Percentiles rank a stretch among this genome's conserved stretches.
phyloP scores from a whole-genome alignment of 1,140 invertebrate genomes.

The Eumeta japonica region DNA sequence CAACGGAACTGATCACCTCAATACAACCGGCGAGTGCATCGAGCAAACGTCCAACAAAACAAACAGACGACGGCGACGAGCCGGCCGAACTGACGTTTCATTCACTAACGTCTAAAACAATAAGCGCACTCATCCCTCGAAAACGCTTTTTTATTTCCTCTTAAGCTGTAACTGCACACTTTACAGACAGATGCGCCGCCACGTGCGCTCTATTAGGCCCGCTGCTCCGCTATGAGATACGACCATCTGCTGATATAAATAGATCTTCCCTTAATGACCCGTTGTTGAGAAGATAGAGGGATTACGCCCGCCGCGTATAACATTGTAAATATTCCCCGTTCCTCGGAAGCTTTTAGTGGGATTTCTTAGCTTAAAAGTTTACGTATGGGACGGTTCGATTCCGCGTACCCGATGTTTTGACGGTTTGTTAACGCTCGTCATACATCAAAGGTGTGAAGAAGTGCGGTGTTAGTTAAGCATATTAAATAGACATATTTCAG shows the following conservation, averaged over 20 bases:
- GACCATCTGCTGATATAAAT: conserved; percentile 31
- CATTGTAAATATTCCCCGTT: neutral
- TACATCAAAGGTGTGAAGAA: neutral
- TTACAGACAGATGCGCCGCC: conserved; percentile 10
- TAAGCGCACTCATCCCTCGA: too few relatives aligned
- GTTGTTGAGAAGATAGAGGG: conserved; percentile 23
- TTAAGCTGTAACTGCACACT: too few relatives aligned
- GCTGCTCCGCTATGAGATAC: conserved; percentile 29
- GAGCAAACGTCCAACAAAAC: too few relatives aligned
- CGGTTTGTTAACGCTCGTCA: neutral
- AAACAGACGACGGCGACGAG: too few relatives aligned
- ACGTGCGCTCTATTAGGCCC: conserved; percentile 40
- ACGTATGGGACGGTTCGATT: neutral
- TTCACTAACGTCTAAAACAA: too few relatives aligned
- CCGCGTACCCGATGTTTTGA: neutral
- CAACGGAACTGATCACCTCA: too few relatives aligned
- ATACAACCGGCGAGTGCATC: too few relatives aligned
- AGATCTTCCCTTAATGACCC: conserved; percentile 38
- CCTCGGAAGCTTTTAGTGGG: neutral
- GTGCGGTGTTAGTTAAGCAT: conserved; percentile 1
- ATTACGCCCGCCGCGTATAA: too few relatives aligned
- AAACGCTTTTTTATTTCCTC: too few relatives aligned
- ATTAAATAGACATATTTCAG: too few relatives aligned
- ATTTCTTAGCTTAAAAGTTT: too few relatives aligned
- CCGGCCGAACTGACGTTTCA: too few relatives aligned